Base-by-base conservation (phyloP, 2,888 invertebrate genomes). In the Seira ritae region DNA sequence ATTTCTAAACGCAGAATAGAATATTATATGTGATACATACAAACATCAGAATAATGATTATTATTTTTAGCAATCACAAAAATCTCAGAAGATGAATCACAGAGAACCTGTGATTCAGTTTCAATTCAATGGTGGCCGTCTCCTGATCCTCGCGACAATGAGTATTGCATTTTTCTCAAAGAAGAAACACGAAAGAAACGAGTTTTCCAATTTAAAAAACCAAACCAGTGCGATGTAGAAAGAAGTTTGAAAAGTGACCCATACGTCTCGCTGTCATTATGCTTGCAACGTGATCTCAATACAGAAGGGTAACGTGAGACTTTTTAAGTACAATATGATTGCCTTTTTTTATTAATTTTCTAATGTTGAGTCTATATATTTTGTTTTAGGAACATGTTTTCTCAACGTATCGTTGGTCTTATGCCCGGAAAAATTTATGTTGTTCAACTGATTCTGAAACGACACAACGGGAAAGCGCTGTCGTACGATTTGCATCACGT, bases 101-200 rank as follows among this genome's bases (percentile, higher is more conserved):
- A 92, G 60, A 89, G 91, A 79, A 90, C 90, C 19, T 94, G 94
- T 88, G 91, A 92, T 72, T 91, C 92, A n/a, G 91, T 92, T 1
- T 92, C 92, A 17, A 91, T 94, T 17, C 93, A 93, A 23, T 94
- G 94, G 94, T 90, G 92, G 81, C 91, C 92, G 2, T 91, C 92
- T 0, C 92, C 92, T 0, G 92, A 92, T 85, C 90, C 90, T 23
- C 90, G 91, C 23, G 90, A 89, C 60, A 87, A 88, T 20, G 87
- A 87, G 60, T 92, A 92, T 88, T 92, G 92, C 84, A 88, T 92
- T 42, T 90, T 90, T 46, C 90, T 91, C 1, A 91, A 90, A 73
- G 91, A 91, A 90, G 91, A 88, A 87, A 88, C 15, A 89, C 90
- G 84, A 85, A 89, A 66, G 89, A 89, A 69, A 89, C 71, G 86